Conservation (phyloP, 2,113 vertebrate genomes). For the Eretmochelys imbricata region DNA sequence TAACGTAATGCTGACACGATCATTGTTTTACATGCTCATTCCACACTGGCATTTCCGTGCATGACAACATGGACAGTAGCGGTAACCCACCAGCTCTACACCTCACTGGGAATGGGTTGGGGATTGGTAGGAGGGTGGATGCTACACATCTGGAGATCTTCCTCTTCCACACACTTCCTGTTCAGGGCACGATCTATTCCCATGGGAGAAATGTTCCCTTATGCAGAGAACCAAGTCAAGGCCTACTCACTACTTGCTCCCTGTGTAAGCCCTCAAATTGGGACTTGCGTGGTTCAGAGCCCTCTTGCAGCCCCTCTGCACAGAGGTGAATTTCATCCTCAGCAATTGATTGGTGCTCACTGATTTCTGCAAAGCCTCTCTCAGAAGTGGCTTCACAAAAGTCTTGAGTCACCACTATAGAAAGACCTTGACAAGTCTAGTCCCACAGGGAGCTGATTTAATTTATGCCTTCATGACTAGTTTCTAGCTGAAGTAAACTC, state of each 20-base stretch:
- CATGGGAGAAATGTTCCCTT: neutral
- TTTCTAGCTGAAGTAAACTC: neutral
- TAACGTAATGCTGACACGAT: neutral
- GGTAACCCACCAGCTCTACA: neutral
- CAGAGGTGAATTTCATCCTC: neutral
- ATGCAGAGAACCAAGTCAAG: neutral
- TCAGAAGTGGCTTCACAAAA: neutral
- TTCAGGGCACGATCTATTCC: neutral
- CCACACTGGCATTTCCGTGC: fast-evolving
- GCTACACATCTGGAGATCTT: neutral
- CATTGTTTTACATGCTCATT: neutral
- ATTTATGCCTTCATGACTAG: neutral
- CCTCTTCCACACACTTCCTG: neutral
- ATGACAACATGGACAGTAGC: neutral
- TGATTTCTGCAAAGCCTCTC: neutral
- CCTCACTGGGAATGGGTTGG: neutral
- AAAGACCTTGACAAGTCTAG: neutral
- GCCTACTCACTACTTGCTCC: neutral
- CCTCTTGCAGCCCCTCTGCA: neutral
- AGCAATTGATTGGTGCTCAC: neutral
- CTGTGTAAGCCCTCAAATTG: neutral
- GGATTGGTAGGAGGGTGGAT: neutral
- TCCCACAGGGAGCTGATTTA: neutral
- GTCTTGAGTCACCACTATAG: neutral
- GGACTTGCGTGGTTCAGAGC: neutral